These are phyloP conservation scores for Grus americana DNA, from an alignment of 2,113 vertebrate species.

Conservation along the genomic window DNA sequence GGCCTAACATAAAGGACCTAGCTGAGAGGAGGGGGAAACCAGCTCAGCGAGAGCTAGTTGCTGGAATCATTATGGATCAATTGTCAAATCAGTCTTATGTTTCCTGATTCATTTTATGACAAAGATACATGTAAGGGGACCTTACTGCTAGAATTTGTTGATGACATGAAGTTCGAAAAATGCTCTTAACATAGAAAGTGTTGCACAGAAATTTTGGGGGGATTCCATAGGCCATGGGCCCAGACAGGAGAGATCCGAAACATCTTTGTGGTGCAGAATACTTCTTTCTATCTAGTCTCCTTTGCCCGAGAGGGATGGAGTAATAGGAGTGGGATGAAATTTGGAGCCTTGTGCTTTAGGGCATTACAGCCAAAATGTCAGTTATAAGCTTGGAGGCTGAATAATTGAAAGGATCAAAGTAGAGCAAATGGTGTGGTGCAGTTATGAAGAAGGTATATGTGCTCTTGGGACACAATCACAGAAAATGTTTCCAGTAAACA, in stretches of 20 bases:
- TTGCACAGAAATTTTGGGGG: background rate
- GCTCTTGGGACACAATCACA: background rate
- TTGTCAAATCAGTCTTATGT: background rate
- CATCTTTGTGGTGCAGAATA: background rate
- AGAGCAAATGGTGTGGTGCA: fast-evolving
- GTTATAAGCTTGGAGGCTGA: background rate
- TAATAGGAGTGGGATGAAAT: background rate
- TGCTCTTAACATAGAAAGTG: background rate
- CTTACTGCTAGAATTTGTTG: background rate
- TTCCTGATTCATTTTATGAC: background rate
- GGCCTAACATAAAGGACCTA: background rate
- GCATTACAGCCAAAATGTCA: background rate
- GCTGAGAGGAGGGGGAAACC: background rate
- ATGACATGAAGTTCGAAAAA: background rate
- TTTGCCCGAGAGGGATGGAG: background rate
- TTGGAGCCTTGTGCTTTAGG: background rate
- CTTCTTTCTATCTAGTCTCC: background rate
- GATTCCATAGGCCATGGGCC: background rate
- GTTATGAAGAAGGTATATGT: background rate
- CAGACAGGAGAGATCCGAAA: background rate
- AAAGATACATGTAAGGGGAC: background rate
- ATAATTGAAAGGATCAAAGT: background rate
- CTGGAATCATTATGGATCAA: background rate
- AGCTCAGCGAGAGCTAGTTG: background rate
- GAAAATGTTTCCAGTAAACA: background rate